phyloP scores from a whole-genome alignment of 2,113 vertebrate genomes.

The Melanocharis versteri region DNA sequence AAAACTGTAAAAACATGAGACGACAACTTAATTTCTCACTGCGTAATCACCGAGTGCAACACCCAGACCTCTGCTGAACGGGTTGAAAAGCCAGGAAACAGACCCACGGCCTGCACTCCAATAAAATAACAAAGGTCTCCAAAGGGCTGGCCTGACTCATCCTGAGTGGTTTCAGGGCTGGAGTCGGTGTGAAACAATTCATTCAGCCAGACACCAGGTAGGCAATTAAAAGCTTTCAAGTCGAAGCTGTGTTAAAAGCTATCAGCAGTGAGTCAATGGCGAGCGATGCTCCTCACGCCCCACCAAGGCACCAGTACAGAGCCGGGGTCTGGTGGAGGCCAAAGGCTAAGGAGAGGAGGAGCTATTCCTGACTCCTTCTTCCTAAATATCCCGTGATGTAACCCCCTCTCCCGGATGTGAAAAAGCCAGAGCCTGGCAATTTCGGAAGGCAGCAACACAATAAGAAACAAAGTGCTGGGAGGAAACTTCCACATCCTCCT shows the following conservation, averaged over 20 bases:
- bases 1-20: not conserved
- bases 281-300: not conserved
- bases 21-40: not conserved
- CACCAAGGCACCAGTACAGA: not conserved
- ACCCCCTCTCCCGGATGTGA: constrained; percentile 55
- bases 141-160: not conserved
- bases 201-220: not conserved
- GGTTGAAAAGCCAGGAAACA: constrained; percentile 55
- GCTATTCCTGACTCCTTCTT: constrained; percentile 29
- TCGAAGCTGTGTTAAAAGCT: not conserved
- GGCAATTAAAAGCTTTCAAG: not conserved
- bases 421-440: constrained; percentile 35
- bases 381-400: constrained; percentile 52
- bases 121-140: constrained; percentile 10
- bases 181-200: not conserved
- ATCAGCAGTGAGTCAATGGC: not conserved
- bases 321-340: not conserved
- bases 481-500: constrained; percentile 71
- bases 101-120: not conserved
- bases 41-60: fast-evolving
- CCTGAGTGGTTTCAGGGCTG: not conserved
- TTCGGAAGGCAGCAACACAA: constrained; percentile 29
- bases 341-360: constrained; percentile 4
- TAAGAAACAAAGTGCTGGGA: constrained; percentile 55
- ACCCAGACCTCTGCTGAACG: not conserved